These are phyloP conservation scores for Rhizoglyphus robini DNA, from an alignment of 1,140 invertebrate species.

Conservation along the genomic window DNA sequence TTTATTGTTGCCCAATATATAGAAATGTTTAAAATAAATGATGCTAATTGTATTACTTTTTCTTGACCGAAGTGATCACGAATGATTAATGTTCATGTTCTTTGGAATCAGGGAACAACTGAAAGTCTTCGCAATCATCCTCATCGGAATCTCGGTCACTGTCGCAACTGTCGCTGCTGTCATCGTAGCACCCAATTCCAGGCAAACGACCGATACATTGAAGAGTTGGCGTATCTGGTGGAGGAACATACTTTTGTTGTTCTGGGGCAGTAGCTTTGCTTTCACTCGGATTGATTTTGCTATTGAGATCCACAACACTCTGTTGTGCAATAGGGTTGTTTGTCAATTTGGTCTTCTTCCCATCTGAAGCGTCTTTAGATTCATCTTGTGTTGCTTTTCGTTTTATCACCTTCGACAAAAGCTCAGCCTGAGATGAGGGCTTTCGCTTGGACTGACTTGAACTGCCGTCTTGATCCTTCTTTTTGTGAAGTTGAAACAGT, in stretches of 20 bases:
- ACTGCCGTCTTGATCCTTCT: neutral
- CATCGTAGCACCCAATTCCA: slow-evolving; percentile 24
- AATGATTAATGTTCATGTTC: too few relatives aligned
- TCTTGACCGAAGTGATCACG: too few relatives aligned
- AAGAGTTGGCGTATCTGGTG: slow-evolving; percentile 17
- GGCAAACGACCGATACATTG: slow-evolving; percentile 24
- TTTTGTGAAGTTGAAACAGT: slow-evolving; percentile 12
- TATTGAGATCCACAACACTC: too few relatives aligned
- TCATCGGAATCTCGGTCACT: slow-evolving; percentile 24
- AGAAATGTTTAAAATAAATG: too few relatives aligned
- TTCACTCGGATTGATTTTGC: too few relatives aligned
- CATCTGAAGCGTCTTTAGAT: too few relatives aligned
- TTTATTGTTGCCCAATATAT: too few relatives aligned
- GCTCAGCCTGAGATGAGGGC: neutral
- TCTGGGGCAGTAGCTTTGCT: too few relatives aligned
- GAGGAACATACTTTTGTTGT: too few relatives aligned
- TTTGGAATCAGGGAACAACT: too few relatives aligned
- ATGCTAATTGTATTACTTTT: too few relatives aligned
- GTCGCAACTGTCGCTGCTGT: slow-evolving; percentile 20
- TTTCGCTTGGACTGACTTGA: neutral
- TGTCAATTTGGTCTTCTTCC: neutral
- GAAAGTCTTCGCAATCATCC: slow-evolving; percentile 9
- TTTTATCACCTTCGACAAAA: slow-evolving; percentile 7
- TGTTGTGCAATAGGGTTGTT: neutral
- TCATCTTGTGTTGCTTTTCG: neutral